phyloP scores from a whole-genome alignment of 2,113 vertebrate species.

The Psettodes erumei region DNA sequence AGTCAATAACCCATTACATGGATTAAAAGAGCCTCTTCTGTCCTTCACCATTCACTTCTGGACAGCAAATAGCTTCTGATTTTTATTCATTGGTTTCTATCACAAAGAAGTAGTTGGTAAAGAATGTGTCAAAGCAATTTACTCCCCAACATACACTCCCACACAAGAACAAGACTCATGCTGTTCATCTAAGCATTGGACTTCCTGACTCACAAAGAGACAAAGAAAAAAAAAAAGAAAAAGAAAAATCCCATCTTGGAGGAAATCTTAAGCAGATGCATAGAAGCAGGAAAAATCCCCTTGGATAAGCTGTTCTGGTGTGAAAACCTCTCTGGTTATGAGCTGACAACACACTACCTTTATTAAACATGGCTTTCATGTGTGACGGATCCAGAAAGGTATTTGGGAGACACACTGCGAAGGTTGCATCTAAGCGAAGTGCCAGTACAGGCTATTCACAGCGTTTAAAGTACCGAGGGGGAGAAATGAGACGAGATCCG shows the following conservation, averaged over 20 bases:
- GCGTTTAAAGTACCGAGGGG: conserved; percentile 45
- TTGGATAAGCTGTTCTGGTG: conserved; percentile 57
- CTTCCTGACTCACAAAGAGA: conserved; percentile 70
- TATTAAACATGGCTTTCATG: conserved; percentile 70
- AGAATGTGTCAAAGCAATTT: conserved; percentile 80
- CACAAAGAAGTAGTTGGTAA: conserved; percentile 80
- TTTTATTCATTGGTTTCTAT: conserved; percentile 88
- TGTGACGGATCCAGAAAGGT: conserved; percentile 65
- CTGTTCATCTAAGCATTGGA: conserved; percentile 71
- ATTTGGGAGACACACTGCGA: conserved; percentile 47
- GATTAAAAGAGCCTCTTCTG: conserved; percentile 75
- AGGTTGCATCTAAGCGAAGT: conserved; percentile 39
- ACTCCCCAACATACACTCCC: conserved; percentile 67
- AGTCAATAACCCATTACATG: conserved; percentile 84
- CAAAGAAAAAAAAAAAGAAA: conserved; percentile 41
- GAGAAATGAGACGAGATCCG: conserved; percentile 42
- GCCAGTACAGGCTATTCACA: conserved; percentile 34
- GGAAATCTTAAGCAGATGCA: conserved; percentile 68
- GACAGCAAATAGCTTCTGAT: conserved; percentile 83
- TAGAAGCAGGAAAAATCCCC: conserved; percentile 61
- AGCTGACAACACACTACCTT: conserved; percentile 61
- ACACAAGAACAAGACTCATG: conserved; percentile 63
- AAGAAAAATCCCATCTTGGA: conserved; percentile 69
- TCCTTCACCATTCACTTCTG: conserved; percentile 66
- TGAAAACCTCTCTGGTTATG: conserved; percentile 67